Conservation (phyloP, 2,797 vertebrate genomes). For the Bovichtus diacanthus region DNA sequence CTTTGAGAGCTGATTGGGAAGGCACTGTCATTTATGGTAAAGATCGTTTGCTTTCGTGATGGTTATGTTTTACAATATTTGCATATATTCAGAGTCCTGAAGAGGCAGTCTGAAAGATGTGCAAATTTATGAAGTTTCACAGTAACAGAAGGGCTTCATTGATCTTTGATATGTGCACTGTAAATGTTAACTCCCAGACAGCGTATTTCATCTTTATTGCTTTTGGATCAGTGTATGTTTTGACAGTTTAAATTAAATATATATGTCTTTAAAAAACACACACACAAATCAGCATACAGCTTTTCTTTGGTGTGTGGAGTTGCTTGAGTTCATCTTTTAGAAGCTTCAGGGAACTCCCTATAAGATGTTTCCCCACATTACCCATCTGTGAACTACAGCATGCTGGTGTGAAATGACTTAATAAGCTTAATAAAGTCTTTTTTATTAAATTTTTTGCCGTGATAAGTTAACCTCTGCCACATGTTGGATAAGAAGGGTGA, state of each 20-base stretch:
- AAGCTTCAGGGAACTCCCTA: slow-evolving; percentile 16
- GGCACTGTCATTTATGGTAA: slow-evolving; percentile 57
- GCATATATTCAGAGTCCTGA: slow-evolving; percentile 44
- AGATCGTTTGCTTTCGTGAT: slow-evolving; percentile 62
- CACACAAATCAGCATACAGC: not conserved
- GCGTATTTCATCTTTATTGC: slow-evolving; percentile 22
- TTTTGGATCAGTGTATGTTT: slow-evolving; percentile 49
- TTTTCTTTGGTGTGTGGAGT: not conserved
- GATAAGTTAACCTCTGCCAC: not conserved
- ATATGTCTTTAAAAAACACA: not conserved
- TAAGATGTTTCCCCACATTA: slow-evolving; percentile 9
- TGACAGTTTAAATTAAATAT: slow-evolving; percentile 29
- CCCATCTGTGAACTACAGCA: slow-evolving; percentile 2
- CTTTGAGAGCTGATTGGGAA: slow-evolving; percentile 54
- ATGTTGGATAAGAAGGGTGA: not conserved
- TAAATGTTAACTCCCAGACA: slow-evolving; percentile 34
- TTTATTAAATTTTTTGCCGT: not conserved
- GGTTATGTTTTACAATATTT: slow-evolving; percentile 53
- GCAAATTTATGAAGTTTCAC: slow-evolving; percentile 49
- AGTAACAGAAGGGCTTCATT: slow-evolving; percentile 38
- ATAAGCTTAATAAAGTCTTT: not conserved
- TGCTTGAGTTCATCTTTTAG: slow-evolving; percentile 4
- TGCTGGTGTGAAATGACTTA: not conserved
- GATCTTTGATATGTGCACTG: slow-evolving; percentile 53
- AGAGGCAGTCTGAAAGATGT: slow-evolving; percentile 49